A percentile compares a stretch with the other conserved stretches of the same genome.
Conservation (phyloP, 2,888 invertebrate species). For the Drosophila prolongata region DNA sequence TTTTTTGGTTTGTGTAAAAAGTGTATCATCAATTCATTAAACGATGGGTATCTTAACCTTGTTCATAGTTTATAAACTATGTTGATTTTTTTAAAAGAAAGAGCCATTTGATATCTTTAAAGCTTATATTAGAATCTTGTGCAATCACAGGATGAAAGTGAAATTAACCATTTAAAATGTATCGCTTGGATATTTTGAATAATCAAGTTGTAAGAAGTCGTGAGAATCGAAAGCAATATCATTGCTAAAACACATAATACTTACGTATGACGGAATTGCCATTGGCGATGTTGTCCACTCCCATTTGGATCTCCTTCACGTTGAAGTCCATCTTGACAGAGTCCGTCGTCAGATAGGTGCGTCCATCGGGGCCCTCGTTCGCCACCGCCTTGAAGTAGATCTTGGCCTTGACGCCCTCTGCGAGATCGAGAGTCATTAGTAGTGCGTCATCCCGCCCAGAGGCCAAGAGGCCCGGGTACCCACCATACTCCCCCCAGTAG, state of each 20-base stretch:
- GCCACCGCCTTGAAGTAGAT: constrained; percentile 92
- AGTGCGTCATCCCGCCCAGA: neutral
- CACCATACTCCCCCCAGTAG: constrained; percentile 95
- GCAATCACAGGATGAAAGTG: no score
- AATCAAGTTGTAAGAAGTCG: no score
- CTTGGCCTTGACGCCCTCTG: constrained; percentile 93
- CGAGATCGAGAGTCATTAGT: constrained; percentile 6
- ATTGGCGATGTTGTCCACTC: constrained; percentile 93
- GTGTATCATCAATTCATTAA: no score
- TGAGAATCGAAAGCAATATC: no score
- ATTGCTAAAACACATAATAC: constrained; percentile 75
- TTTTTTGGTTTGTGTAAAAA: no score
- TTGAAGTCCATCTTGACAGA: constrained; percentile 94
- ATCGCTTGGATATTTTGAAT: no score
- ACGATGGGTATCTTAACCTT: no score
- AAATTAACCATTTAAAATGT: no score
- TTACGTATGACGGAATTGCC: constrained; percentile 92
- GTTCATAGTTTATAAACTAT: no score
- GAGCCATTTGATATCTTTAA: no score
- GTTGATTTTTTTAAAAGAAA: no score
- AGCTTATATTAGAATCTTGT: no score
- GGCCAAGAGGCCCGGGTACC: constrained; percentile 49
- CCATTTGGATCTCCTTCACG: constrained; percentile 93
- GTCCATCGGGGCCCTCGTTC: constrained; percentile 86
- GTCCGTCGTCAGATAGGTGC: constrained; percentile 89